Conservation (phyloP, 2,797 vertebrate species). For the Hafferia zeledoni region DNA sequence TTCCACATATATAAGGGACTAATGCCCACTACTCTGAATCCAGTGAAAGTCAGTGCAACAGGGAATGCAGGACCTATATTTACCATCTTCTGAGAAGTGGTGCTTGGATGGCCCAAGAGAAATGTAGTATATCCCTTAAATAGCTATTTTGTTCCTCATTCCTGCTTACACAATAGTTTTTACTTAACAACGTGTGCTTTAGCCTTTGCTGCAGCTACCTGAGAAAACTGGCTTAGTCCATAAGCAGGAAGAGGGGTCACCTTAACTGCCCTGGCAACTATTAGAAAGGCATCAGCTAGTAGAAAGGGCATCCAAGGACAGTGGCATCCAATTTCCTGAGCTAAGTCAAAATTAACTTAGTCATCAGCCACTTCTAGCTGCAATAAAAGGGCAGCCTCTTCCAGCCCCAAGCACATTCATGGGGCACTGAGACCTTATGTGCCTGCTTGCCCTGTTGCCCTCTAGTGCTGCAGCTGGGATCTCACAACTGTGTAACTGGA, state of each 20-base stretch:
- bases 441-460: neutral
- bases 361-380: neutral
- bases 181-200: neutral
- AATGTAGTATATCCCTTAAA: neutral
- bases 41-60: neutral
- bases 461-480: neutral
- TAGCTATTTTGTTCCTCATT: neutral
- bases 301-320: neutral
- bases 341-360: neutral
- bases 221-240: neutral
- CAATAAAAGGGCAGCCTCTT: neutral
- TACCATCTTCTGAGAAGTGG: neutral
- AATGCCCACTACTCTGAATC: rapidly evolving
- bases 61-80: neutral
- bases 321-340: neutral
- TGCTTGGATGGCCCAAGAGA: neutral
- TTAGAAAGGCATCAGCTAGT: neutral
- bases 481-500: rapidly evolving
- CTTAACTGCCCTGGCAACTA: neutral
- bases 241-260: neutral
- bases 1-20: neutral
- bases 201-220: neutral
- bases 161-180: neutral
- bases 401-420: neutral
- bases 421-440: rapidly evolving